Evolutionary conservation across 2,113 vertebrate species (phyloP).

Genomic region (Halcyon senegalensis): DNA sequence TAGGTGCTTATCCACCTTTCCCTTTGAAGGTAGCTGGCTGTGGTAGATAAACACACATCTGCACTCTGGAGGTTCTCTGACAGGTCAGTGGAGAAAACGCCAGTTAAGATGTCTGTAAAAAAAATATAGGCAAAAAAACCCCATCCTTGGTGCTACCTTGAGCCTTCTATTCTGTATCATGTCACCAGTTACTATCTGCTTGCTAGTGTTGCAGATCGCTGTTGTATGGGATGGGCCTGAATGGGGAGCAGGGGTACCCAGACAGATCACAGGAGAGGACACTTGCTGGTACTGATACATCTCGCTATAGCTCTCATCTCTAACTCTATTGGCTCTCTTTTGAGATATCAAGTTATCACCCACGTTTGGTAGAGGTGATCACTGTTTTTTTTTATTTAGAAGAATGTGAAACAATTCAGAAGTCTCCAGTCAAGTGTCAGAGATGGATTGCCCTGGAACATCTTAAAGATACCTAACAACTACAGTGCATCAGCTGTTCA

Average conservation of each 20-base stretch:
- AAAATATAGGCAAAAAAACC: neutral
- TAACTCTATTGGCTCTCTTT: neutral
- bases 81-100: neutral
- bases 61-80: neutral
- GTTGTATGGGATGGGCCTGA: neutral
- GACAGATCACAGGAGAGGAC: neutral
- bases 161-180: neutral
- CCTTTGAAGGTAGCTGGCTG: conserved; percentile 6
- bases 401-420: neutral
- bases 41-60: conserved; percentile 7
- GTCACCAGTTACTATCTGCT: neutral
- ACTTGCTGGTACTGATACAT: neutral
- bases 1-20: neutral
- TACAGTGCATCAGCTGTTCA: neutral
- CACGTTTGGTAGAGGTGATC: neutral
- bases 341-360: neutral
- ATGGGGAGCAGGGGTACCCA: neutral
- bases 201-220: neutral
- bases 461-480: neutral
- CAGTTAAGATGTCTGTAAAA: neutral
- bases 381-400: neutral
- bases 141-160: neutral
- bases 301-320: neutral
- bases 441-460: neutral
- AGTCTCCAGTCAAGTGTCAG: neutral